phyloP scores from a whole-genome alignment of 2,797 vertebrate species.

The Anas acuta region DNA sequence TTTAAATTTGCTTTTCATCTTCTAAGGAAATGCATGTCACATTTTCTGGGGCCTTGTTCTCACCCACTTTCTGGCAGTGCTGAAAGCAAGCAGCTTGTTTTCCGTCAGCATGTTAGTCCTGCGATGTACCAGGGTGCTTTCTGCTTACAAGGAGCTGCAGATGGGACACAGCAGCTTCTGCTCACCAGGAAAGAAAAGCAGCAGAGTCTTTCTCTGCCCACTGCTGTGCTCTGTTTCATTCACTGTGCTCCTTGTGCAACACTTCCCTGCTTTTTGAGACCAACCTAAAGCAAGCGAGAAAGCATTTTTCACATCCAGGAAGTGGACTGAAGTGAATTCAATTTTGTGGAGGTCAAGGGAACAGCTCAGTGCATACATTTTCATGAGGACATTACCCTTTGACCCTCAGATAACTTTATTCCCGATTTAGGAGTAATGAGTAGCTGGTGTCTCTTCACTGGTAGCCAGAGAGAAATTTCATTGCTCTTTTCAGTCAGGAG shows the following conservation, averaged over 20 bases:
- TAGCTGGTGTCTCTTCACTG: neutral
- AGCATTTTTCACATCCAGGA: neutral
- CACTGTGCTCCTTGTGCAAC: neutral
- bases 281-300: neutral
- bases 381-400: neutral
- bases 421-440: neutral
- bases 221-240: neutral
- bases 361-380: neutral
- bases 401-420: neutral
- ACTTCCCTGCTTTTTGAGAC: neutral
- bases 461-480: neutral
- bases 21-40: conserved; percentile 36
- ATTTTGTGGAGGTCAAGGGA: neutral
- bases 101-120: conserved; percentile 14
- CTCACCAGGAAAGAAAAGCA: neutral
- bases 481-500: neutral
- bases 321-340: neutral
- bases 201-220: neutral
- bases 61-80: conserved; percentile 31
- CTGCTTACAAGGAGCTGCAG: conserved; percentile 8
- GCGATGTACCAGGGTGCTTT: conserved; percentile 5
- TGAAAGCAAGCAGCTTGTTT: conserved; percentile 62
- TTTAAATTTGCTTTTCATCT: conserved; percentile 49
- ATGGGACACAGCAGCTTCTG: conserved; percentile 39
- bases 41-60: conserved; percentile 37